Evolutionary conservation across 1,140 invertebrate genomes (phyloP), one percentile per base, ranked within the genome.

Genomic region (Telenomus remus): DNA sequence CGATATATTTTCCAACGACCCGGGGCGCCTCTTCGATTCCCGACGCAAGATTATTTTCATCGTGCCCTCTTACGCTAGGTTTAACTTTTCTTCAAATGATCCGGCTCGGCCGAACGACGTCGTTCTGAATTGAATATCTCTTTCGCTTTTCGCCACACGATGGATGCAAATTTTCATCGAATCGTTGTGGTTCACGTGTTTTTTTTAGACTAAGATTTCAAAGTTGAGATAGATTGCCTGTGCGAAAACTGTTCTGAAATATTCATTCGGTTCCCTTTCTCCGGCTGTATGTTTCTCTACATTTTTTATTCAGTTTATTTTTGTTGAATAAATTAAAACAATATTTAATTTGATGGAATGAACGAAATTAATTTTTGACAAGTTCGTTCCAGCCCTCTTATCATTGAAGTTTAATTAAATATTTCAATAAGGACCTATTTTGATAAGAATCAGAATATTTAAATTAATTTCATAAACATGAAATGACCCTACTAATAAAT

Each of bases 1-100:
- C 85, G 79, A 86, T 86, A 85, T 79, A 78, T 87, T 83, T 81
- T 82, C 81, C 63, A 80, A 82, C 80, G 81, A 83, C 83, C 80
- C 82, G 74, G 79, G 79, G 79, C 79, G 66, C 78, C 82, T n/a
- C n/a, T 83, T 81, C 78, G 61, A 70, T 72, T 77, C 73, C 60
- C 59, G 33, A 49, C 59, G 42, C 59, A 75, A 77, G 63, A 79
- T 76, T 74, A 77, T 68, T 77, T 79, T 72, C 16, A 33, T 44
- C 51, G 34, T 37, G 37, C 13, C 49, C 60, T 9, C 61, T 57
- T 42, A 35, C 53, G 44, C 50, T 54, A 61, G 53, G 64, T 53
- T 74, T 39, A 63, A 55, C 64, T 72, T 63, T 51, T 56, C 33
- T 63, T 60, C 60, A 34, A 60, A 48, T 47, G 37, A 48, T 35